These are phyloP conservation scores for Philopotamus ludificatus DNA, from an alignment of 1,140 invertebrate species.

Conservation along the genomic window DNA sequence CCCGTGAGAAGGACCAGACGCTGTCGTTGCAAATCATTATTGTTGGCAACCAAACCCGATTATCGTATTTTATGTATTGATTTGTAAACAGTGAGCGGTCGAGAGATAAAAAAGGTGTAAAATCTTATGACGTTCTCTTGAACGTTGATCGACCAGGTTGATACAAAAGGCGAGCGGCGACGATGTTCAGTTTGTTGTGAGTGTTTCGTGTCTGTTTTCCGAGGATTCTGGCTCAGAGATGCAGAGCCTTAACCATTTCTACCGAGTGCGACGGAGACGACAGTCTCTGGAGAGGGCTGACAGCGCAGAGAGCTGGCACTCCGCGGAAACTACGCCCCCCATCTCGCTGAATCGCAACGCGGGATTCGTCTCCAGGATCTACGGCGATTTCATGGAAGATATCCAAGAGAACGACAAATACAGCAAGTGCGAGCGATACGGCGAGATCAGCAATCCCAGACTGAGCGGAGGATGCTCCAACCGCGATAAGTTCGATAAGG, in stretches of 20 bases:
- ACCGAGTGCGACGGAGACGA: slow-evolving; percentile 6
- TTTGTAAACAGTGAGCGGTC: too few species aligned
- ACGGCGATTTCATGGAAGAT: slow-evolving; percentile 53
- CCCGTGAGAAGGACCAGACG: too few species aligned
- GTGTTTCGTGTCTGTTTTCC: too few species aligned
- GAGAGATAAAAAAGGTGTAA: too few species aligned
- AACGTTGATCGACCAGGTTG: too few species aligned
- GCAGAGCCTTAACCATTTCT: slow-evolving; percentile 3
- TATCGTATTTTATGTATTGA: too few species aligned
- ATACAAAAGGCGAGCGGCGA: too few species aligned
- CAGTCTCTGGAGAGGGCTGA: slow-evolving; percentile 10
- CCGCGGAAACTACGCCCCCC: slow-evolving; percentile 29
- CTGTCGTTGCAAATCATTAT: too few species aligned
- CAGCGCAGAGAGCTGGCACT: slow-evolving; percentile 27
- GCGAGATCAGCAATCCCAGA: slow-evolving; percentile 53
- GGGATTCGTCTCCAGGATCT: slow-evolving; percentile 49
- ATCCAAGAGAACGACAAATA: slow-evolving; percentile 52
- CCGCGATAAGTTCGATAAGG: slow-evolving; percentile 54
- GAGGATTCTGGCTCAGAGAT: too few species aligned
- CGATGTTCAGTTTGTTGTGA: too few species aligned
- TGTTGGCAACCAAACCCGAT: too few species aligned
- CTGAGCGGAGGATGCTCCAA: slow-evolving; percentile 43
- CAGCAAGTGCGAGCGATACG: slow-evolving; percentile 53
- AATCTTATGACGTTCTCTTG: too few species aligned
- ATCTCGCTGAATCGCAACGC: slow-evolving; percentile 44